A percentile compares a stretch with the other conserved stretches of the same genome.
Evolutionary conservation across 1,140 invertebrate genomes (phyloP).

Genomic region (Pristionchus pacificus): DNA sequence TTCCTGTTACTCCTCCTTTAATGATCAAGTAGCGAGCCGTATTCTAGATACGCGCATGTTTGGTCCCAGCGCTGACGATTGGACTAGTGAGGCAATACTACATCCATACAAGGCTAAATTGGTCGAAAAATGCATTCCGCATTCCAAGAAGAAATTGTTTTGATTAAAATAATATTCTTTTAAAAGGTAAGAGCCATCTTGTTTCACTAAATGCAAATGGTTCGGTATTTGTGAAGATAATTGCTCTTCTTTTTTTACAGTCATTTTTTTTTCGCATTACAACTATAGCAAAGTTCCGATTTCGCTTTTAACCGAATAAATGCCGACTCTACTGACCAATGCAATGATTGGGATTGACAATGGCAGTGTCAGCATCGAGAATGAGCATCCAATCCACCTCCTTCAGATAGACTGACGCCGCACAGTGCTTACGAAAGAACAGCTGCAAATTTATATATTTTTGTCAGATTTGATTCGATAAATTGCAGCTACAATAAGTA

Average conservation of each 20-base stretch:
- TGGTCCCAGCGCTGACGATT: neutral
- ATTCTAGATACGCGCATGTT: neutral
- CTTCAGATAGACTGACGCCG: constrained; percentile 51
- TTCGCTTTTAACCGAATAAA: too few relatives aligned
- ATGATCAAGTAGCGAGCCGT: neutral
- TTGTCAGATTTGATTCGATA: neutral
- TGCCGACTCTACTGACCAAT: constrained; percentile 49
- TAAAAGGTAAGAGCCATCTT: too few relatives aligned
- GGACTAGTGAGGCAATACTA: too few relatives aligned
- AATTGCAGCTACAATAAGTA: neutral
- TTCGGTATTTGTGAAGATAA: too few relatives aligned
- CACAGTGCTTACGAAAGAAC: constrained; percentile 56
- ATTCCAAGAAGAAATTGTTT: too few relatives aligned
- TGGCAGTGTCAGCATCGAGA: constrained; percentile 47
- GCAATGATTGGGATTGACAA: constrained; percentile 49
- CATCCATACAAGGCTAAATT: too few relatives aligned
- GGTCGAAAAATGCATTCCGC: too few relatives aligned
- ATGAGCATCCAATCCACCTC: constrained; percentile 48
- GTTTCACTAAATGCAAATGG: too few relatives aligned
- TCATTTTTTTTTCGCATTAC: too few relatives aligned
- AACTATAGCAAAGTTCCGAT: too few relatives aligned
- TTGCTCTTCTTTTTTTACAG: too few relatives aligned
- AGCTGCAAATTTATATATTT: constrained; percentile 26
- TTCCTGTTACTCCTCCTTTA: neutral
- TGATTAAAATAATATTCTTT: too few relatives aligned